A percentile compares a stretch with the other conserved stretches of the same genome.
Conservation (phyloP, 2,888 invertebrate genomes). For the Sphaerophoria taeniata region DNA sequence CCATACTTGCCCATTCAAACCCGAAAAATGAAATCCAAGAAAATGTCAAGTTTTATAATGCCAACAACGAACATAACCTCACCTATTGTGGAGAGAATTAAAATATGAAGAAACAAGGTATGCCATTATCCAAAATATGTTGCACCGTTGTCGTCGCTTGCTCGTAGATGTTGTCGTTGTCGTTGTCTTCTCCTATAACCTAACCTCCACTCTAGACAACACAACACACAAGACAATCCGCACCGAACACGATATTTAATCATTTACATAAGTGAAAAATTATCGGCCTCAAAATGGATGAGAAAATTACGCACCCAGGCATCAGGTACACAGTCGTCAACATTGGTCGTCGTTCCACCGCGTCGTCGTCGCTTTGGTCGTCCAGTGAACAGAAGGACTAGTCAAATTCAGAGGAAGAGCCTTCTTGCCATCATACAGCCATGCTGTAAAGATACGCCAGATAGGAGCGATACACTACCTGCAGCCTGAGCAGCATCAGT, state of each 20-base stretch:
- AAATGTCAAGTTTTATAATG: conserved; percentile 50
- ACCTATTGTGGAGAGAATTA: conserved; percentile 39
- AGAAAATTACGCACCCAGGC: conserved; percentile 71
- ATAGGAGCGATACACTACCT: conserved; percentile 64
- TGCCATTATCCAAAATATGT: conserved; percentile 13
- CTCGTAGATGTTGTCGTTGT: conserved; percentile 34
- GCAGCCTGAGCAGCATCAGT: conserved; percentile 37
- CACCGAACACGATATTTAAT: conserved; percentile 74
- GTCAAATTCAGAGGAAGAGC: conserved; percentile 46
- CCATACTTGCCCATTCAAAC: conserved; percentile 16
- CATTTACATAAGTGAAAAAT: conserved; percentile 75
- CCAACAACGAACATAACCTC: conserved; percentile 20
- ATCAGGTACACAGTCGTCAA: conserved; percentile 11
- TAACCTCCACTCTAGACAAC: conserved; percentile 73
- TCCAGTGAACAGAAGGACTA: background rate
- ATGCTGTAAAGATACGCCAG: conserved; percentile 62
- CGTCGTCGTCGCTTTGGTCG: too few species aligned
- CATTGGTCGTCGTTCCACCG: too few species aligned
- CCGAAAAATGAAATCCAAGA: conserved; percentile 8
- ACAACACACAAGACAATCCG: conserved; percentile 68
- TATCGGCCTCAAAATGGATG: conserved; percentile 73
- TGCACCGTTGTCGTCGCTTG: conserved; percentile 25
- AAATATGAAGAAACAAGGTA: background rate
- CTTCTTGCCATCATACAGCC: conserved; percentile 50
- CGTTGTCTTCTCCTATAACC: conserved; percentile 56